These are phyloP conservation scores for Syngnathus acus DNA, from an alignment of 2,797 vertebrate species.

Conservation along the genomic window DNA sequence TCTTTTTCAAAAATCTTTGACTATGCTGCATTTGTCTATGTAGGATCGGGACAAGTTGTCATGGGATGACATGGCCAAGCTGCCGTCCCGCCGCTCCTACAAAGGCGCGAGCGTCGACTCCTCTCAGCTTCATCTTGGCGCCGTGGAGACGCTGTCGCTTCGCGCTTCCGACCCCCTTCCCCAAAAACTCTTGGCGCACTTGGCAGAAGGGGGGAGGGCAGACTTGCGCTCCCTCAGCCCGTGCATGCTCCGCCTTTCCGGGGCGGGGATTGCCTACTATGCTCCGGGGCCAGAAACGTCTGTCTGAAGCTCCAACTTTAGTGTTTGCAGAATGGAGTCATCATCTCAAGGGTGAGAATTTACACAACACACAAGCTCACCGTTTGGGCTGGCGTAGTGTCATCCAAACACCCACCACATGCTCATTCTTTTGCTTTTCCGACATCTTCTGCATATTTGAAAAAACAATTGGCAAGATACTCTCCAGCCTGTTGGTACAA, in stretches of 20 bases:
- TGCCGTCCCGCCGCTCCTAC: constrained; percentile 72
- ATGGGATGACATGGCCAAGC: constrained; percentile 62
- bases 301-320: constrained; percentile 60
- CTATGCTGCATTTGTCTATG: constrained; percentile 4
- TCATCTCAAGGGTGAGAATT: constrained; percentile 2
- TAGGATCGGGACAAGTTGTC: constrained; percentile 69
- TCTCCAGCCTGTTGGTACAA: constrained; percentile 22
- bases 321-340: neutral
- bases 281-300: constrained; percentile 84
- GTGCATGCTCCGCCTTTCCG: constrained; percentile 63
- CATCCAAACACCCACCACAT: constrained; percentile 23
- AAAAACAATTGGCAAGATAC: constrained; percentile 1
- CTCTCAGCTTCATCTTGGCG: constrained; percentile 56
- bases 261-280: constrained; percentile 64
- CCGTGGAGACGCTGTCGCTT: constrained; percentile 58
- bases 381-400: constrained; percentile 34
- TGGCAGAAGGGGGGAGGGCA: constrained; percentile 61
- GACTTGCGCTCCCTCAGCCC: constrained; percentile 74
- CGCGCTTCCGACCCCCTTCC: constrained; percentile 67
- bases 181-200: constrained; percentile 74
- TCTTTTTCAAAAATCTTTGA: neutral
- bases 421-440: constrained; percentile 21
- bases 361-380: constrained; percentile 37
- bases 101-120: constrained; percentile 54
- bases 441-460: neutral